Evolutionary conservation across 2,113 vertebrate genomes (phyloP).

Genomic region (Falcunculus frontatus): DNA sequence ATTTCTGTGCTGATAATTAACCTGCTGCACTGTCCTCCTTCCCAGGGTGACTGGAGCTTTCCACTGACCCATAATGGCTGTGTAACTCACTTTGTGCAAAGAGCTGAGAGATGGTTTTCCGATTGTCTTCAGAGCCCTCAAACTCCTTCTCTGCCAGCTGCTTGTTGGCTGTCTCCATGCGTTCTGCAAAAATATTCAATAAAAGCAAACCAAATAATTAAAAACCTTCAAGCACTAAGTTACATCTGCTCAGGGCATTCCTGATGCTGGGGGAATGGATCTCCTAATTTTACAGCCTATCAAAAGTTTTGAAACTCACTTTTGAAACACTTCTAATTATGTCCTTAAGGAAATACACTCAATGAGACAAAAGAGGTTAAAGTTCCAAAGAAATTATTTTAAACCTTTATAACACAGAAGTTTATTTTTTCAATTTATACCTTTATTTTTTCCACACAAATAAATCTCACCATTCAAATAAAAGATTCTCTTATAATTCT

Average conservation of each 20-base stretch:
- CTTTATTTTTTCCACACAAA: neutral
- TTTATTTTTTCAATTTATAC: neutral
- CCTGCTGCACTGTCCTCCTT: neutral
- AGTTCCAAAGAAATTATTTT: neutral
- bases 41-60: neutral
- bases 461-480: neutral
- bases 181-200: conserved; percentile 75
- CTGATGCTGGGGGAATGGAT: neutral
- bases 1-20: neutral
- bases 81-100: conserved; percentile 89
- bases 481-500: neutral
- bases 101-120: conserved; percentile 95
- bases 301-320: neutral
- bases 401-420: neutral
- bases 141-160: conserved; percentile 94
- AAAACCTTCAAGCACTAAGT: neutral
- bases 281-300: neutral
- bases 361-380: neutral
- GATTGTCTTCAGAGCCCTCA: conserved; percentile 93
- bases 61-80: neutral
- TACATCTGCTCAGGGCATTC: neutral
- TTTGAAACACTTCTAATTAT: neutral
- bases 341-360: neutral
- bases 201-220: neutral
- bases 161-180: conserved; percentile 96